These are phyloP conservation scores for Poecilia velifera DNA, from an alignment of 2,797 vertebrate genomes.

Conservation along the genomic window DNA sequence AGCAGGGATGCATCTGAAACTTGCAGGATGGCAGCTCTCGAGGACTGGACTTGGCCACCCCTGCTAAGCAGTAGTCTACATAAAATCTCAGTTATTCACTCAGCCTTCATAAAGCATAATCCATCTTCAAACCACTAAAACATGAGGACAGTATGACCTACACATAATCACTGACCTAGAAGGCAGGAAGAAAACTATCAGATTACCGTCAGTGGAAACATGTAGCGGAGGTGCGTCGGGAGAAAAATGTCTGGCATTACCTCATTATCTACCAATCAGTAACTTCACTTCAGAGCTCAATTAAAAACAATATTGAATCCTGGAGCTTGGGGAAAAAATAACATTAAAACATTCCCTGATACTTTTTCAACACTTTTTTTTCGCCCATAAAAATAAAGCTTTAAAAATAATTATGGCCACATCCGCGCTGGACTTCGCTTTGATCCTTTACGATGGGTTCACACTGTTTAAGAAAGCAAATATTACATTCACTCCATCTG, in stretches of 20 bases:
- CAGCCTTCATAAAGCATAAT: constrained; percentile 1
- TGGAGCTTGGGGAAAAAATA: constrained; percentile 4
- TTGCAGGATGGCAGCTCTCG: no score
- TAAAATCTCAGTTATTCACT: neutral
- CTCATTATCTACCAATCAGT: neutral
- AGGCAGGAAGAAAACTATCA: constrained; percentile 16
- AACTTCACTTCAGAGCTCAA: neutral
- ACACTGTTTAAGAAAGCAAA: constrained; percentile 18
- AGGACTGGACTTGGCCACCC: no score
- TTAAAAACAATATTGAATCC: neutral
- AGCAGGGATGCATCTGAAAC: no score
- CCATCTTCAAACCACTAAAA: neutral
- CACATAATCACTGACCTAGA: neutral
- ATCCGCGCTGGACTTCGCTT: constrained; percentile 6
- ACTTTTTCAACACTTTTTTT: constrained; percentile 25
- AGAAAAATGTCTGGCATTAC: constrained; percentile 28
- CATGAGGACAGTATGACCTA: neutral
- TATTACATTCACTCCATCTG: constrained; percentile 19
- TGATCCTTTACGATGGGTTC: constrained; percentile 3
- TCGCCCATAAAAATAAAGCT: constrained; percentile 15
- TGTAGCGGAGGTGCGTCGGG: constrained; percentile 14
- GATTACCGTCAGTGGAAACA: constrained; percentile 29
- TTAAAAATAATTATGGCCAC: neutral
- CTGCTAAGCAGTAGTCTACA: constrained; percentile 12
- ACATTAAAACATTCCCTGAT: constrained; percentile 20